Evolutionary conservation across 2,113 vertebrate species (phyloP), one percentile per base, ranked within the genome.

Genomic region (Ageneiosus marmoratus): DNA sequence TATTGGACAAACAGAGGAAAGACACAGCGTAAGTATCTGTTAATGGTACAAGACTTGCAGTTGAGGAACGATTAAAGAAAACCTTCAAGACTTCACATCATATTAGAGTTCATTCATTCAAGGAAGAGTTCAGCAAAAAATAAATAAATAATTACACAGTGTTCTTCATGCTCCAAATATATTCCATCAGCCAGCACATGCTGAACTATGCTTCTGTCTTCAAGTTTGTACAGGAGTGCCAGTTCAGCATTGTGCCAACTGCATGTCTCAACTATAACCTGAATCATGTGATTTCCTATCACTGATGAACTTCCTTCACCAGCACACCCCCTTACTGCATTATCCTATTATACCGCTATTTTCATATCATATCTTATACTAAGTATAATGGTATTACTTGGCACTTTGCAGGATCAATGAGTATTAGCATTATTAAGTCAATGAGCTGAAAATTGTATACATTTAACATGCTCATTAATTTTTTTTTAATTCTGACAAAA

Each of bases 71-170:
- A 62, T 76, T 46, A 65, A 84, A 16, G 9, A 67, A 77, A 63
- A 22, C 9, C 1, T 18, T 27, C 15, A n/a, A 56, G 1, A n/a
- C 24, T 55, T 58, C 37, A 81, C 51, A 58, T 70, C 53, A 73
- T 72, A 51, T 41, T 46, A 51, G 37, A 81, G 60, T 58, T 41
- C n/a, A 53, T 69, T n/a, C 15, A 44, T 81, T 69, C n/a, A 55
- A 72, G 24, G 13, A 27, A 48, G 69, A 48, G 69, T 72, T 24
- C 1, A 27, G 24, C 4, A n/a, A 12, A 46, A 46, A 44, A 46
- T 46, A 46, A 46, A 46, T 46, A 46, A 9, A 44, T 8, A 34
- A 65, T 3, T 48, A 73, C 16, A 51, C 46, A 51, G 51, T 20
- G 20, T 46, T 46, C 69, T 4, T n/a, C 20, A n/a, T 48, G 48